Evolutionary conservation across 1,140 invertebrate genomes (phyloP).

Genomic region (Drosophila bifasciata): DNA sequence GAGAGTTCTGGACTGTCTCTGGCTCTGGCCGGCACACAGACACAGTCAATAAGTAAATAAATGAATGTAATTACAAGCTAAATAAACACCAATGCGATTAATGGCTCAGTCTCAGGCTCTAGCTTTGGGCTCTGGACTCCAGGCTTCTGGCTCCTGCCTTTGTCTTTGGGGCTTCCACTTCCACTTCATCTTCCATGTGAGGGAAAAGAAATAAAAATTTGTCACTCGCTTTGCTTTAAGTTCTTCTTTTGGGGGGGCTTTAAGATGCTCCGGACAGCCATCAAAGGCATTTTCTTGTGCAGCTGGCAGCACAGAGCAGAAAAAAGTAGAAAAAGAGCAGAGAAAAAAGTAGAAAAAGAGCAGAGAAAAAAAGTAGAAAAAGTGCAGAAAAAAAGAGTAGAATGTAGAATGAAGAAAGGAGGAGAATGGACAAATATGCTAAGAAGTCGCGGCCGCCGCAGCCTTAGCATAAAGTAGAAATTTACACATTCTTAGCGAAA

Average conservation of each 20-base stretch:
- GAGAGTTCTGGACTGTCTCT: slow-evolving; percentile 23
- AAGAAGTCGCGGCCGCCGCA: slow-evolving; percentile 75
- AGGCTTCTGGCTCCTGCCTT: too few relatives aligned
- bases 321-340: slow-evolving; percentile 2
- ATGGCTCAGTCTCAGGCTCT: slow-evolving; percentile 53
- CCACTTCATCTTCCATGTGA: neutral
- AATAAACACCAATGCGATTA: slow-evolving; percentile 84
- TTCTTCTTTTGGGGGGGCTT: neutral
- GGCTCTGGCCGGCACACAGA: slow-evolving; percentile 52
- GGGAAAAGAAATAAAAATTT: slow-evolving; percentile 8
- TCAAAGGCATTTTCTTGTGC: slow-evolving; percentile 25
- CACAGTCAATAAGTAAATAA: slow-evolving; percentile 84
- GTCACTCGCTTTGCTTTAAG: slow-evolving; percentile 22
- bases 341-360: slow-evolving; percentile 7
- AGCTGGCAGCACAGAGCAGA: too few relatives aligned
- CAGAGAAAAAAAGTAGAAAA: slow-evolving; percentile 9
- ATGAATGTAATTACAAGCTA: slow-evolving; percentile 84
- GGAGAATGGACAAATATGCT: slow-evolving; percentile 57
- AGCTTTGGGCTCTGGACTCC: too few relatives aligned
- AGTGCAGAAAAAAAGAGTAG: slow-evolving; percentile 4
- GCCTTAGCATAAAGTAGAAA: slow-evolving; percentile 77
- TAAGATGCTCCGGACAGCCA: neutral
- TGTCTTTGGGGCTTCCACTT: slow-evolving; percentile 10
- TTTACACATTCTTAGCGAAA: slow-evolving; percentile 81
- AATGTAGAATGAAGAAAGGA: slow-evolving; percentile 7